These are phyloP conservation scores for Rhinolophus sinicus DNA, from an alignment of 2,113 vertebrate genomes.

Conservation along the genomic window DNA sequence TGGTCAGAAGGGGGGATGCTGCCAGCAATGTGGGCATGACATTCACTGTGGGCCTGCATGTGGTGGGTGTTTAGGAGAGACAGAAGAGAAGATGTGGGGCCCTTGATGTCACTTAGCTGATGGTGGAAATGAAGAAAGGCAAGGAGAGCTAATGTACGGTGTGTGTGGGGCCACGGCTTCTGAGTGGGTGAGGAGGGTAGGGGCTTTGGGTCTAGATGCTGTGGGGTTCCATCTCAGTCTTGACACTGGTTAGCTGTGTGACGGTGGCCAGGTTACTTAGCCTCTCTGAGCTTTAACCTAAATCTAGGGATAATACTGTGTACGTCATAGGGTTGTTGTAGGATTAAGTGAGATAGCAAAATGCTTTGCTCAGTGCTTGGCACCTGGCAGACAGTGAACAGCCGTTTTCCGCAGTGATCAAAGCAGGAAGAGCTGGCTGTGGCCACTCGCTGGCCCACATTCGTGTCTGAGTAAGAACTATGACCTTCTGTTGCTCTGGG, in stretches of 20 bases:
- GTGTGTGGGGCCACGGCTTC: not conserved
- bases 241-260: not conserved
- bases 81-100: not conserved
- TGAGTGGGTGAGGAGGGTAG: rapidly evolving
- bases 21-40: not conserved
- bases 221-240: not conserved
- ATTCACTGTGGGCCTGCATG: not conserved
- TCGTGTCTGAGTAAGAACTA: not conserved
- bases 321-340: not conserved
- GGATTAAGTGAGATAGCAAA: not conserved
- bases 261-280: not conserved
- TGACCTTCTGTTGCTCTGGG: not conserved
- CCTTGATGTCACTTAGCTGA: not conserved
- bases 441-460: not conserved
- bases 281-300: not conserved
- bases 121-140: not conserved
- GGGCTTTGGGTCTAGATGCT: not conserved
- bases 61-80: not conserved
- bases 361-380: not conserved
- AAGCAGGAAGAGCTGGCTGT: not conserved
- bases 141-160: not conserved
- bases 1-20: not conserved
- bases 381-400: not conserved
- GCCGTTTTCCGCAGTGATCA: not conserved
- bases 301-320: not conserved